Evolutionary conservation across 1,140 invertebrate species (phyloP).

Genomic region (Lasioglossum baleicum): DNA sequence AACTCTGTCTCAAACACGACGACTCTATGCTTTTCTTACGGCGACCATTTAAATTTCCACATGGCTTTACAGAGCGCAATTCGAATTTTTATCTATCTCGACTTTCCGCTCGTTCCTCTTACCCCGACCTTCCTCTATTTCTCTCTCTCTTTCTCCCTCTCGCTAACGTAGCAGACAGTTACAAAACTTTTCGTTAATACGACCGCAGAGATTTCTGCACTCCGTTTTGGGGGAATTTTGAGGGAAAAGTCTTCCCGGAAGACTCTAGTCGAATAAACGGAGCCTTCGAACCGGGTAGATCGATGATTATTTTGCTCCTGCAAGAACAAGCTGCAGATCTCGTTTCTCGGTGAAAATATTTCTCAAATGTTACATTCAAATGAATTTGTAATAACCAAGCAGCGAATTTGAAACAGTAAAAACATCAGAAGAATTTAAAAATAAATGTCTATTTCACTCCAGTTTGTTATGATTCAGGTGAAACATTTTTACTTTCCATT

Average conservation of each 20-base stretch:
- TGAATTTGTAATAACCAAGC: too few relatives aligned
- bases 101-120: constrained; percentile 6
- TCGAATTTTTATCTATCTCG: constrained; percentile 42
- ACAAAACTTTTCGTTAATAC: constrained; percentile 19
- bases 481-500: too few relatives aligned
- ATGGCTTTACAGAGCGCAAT: constrained; percentile 39
- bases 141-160: background rate
- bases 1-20: constrained; percentile 47
- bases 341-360: too few relatives aligned
- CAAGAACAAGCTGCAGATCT: too few relatives aligned
- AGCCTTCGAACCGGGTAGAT: background rate
- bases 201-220: background rate
- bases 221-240: background rate
- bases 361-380: too few relatives aligned
- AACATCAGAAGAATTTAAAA: too few relatives aligned
- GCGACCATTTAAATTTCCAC: constrained; percentile 49
- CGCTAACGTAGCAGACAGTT: constrained; percentile 8
- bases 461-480: too few relatives aligned
- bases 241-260: background rate
- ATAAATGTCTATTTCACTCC: too few relatives aligned
- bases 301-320: too few relatives aligned
- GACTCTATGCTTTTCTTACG: constrained; percentile 43
- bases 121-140: background rate
- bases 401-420: too few relatives aligned
- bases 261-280: too few relatives aligned